Evolutionary conservation across 1,140 invertebrate genomes (phyloP), one percentile per base, ranked within the genome.

Genomic region (Drosophila subpulchrella): DNA sequence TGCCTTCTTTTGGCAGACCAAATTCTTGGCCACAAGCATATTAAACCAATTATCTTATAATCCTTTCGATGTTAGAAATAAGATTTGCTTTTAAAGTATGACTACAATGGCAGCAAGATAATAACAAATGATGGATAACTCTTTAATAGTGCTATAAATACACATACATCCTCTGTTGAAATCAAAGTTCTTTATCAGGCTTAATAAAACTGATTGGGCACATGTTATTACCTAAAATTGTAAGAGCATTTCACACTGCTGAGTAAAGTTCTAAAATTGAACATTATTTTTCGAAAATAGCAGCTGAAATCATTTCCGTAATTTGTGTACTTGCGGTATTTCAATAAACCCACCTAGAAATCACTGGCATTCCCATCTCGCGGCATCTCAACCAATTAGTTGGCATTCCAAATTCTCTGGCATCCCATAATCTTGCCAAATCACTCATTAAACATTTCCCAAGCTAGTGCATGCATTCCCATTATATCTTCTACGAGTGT

Each of bases 1-100:
- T 76, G 75, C 76, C 17, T 46, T 20, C 8, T 17, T 78, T 83
- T 66, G 15, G 61, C 46, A 56, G 50, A 13, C 10, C 48, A 42
- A 41, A 50, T n/a, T 72, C 6, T 57, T 41, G 10, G 17, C 4
- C 11, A 44, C 6, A 7, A 27, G 20, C 2, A 34, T 36, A 5
- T 15, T 32, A 36, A 51, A 17, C 15, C 10, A 2, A 20, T 4
- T 11, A 10, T 20, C 17, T 20, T 6, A 20, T 10, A 46, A 12
- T 42, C n/a, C n/a, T 42, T 8, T 17, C 7, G 3, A 34, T 34
- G 32, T 10, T 10, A 34, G 32, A 34, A 34, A 2, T 10, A 34
- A 10, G 27, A 27, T 4, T 5, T 27, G 27, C 8, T 34, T 2
- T 10, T 34, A 34, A 34, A 34, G 7, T 34, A 10, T 34, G 2